Base-by-base conservation (phyloP, 2,888 invertebrate genomes). In the Pammene fasciana region DNA sequence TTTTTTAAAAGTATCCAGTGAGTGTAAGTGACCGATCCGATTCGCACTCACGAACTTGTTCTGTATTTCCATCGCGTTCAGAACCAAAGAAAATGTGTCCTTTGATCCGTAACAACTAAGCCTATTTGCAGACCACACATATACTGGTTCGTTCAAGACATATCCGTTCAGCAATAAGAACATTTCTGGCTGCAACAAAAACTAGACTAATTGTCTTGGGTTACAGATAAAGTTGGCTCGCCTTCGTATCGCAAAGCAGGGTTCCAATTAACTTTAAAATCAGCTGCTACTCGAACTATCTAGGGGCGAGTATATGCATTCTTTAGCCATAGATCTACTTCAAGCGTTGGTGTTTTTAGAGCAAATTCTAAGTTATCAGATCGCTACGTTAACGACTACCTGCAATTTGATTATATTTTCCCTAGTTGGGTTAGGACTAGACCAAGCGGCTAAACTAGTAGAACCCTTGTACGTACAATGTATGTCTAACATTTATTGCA, bases 251-350 rank as follows among this genome's bases (percentile, higher is more conserved):
- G 18, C 11, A 52, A 70, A 70, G 60, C 64, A 52, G 64, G 13
- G 60, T 60, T 59, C 70, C 65, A 70, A 70, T 70, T 70, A 70
- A 65, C 65, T 59, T 65, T 65, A 65, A 60, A 65, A 59, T 65
- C 59, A 54, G 70, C 60, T 55, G 34, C 13, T 18, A 34, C 60
- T 13, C 16, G 8, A 36, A 38, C 52, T 59, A 50, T 57, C 38
- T 66, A 48, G 38, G 57, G 57, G 68, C 48, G 13, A 36, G 52
- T 34, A 14, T 50, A 45, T 50, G 65, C 59, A 70, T 65, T 68
- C 57, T 54, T 68, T 68, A 36, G 14, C 64, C 68, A 65, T 65
- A 46, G 34, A 57, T 68, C 43, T 43, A 68, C 57, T 64, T 55
- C 46, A 38, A 64, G 45, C 43, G 36, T 16, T 52, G 57, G 16